Percentiles rank a stretch among this genome's conserved stretches.
These are phyloP conservation scores for Operophtera brumata DNA, from an alignment of 2,888 invertebrate species.

Conservation along the genomic window DNA sequence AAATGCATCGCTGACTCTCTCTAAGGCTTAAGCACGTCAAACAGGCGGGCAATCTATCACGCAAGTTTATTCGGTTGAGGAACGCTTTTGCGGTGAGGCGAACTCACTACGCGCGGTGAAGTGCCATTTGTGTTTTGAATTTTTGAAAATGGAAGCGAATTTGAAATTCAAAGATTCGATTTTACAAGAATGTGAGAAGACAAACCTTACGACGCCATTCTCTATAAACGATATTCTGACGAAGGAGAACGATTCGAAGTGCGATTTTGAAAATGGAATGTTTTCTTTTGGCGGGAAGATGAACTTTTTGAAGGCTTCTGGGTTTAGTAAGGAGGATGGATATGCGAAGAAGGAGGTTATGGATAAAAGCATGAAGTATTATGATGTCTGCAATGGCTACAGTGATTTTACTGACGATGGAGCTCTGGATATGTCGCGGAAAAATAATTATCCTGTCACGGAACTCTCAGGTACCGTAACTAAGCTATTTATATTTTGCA, in stretches of 20 bases:
- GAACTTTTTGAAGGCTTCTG: constrained; percentile 57
- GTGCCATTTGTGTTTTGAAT: constrained; percentile 53
- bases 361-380: constrained; percentile 67
- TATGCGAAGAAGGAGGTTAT: constrained; percentile 64
- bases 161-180: constrained; percentile 63
- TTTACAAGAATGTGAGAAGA: constrained; percentile 70
- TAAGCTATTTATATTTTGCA: too few species aligned
- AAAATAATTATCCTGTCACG: constrained; percentile 69
- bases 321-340: constrained; percentile 52
- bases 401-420: constrained; percentile 67
- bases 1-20: constrained; percentile 52
- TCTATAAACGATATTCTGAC: constrained; percentile 87
- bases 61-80: constrained; percentile 78
- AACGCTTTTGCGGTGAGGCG: constrained; percentile 76
- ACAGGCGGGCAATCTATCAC: constrained; percentile 76
- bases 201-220: constrained; percentile 82
- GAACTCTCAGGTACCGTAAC: constrained; percentile 64
- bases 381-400: constrained; percentile 64
- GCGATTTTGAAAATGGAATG: constrained; percentile 69
- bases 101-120: constrained; percentile 55
- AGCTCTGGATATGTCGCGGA: constrained; percentile 76
- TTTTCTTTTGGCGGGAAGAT: constrained; percentile 70
- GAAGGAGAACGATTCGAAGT: constrained; percentile 74
- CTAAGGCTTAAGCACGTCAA: constrained; percentile 70
- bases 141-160: constrained; percentile 69